Conservation (phyloP, 2,888 invertebrate species). For the Nebria brevicollis region DNA sequence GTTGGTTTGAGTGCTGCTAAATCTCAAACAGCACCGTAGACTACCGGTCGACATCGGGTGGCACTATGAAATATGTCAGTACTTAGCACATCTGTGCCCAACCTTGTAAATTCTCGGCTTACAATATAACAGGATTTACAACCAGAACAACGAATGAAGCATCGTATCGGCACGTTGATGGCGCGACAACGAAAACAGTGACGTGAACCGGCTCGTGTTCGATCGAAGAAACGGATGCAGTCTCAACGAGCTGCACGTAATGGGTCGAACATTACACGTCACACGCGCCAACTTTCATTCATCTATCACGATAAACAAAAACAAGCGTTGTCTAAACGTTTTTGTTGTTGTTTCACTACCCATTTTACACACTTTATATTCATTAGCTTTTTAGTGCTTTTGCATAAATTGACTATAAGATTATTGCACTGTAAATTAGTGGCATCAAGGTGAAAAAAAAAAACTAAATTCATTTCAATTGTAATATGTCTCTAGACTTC, state of each 20-base stretch:
- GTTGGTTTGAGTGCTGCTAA: not conserved
- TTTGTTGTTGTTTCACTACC: not conserved
- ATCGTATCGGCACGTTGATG: slow-evolving; percentile 3
- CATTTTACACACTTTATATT: not conserved
- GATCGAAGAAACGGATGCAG: not conserved
- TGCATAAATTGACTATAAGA: not conserved
- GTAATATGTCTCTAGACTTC: not conserved
- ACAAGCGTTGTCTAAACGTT: not conserved
- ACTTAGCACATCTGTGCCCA: slow-evolving; percentile 25
- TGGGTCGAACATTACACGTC: not conserved
- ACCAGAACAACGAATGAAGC: not conserved
- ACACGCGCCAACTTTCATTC: not conserved
- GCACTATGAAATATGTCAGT: slow-evolving; percentile 20
- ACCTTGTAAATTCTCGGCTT: slow-evolving; percentile 22
- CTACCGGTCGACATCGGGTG: not conserved
- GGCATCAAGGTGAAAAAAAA: not conserved
- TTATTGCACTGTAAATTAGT: not conserved
- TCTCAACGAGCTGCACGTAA: not conserved
- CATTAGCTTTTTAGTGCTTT: not conserved
- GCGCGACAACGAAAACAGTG: slow-evolving; percentile 6
- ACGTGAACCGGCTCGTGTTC: not conserved
- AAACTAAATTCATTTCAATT: not conserved
- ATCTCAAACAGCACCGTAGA: not conserved
- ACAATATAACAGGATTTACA: slow-evolving; percentile 30
- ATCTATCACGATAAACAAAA: not conserved